Evolutionary conservation across 2,797 vertebrate genomes (phyloP).

Genomic region (Pangasius sanitwongsei): DNA sequence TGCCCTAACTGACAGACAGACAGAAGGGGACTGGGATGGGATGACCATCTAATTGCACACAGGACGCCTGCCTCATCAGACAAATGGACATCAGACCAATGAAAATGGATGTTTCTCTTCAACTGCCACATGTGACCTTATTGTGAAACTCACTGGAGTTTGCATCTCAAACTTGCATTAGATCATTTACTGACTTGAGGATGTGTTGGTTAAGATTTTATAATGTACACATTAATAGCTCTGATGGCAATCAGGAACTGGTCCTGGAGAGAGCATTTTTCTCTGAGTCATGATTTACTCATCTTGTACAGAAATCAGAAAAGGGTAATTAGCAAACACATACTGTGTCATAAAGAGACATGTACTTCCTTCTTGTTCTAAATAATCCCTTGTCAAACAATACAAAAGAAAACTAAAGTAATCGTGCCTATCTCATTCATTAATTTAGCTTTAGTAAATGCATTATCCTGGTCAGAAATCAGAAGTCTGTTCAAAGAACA

Average conservation of each 20-base stretch:
- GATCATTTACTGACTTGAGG: conserved; percentile 16
- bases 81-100: conserved; percentile 50
- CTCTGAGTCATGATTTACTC: background rate
- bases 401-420: background rate
- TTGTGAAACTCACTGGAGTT: conserved; percentile 17
- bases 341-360: background rate
- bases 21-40: conserved; percentile 48
- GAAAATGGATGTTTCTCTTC: conserved; percentile 45
- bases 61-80: conserved; percentile 54
- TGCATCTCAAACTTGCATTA: conserved; percentile 18
- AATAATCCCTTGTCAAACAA: background rate
- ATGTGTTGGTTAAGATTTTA: conserved; percentile 26
- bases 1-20: conserved; percentile 49
- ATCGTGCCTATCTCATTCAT: background rate
- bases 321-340: conserved; percentile 1
- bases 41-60: conserved; percentile 56
- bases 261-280: background rate
- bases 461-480: background rate
- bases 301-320: conserved; percentile 4
- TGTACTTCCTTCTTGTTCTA: background rate
- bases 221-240: conserved; percentile 25
- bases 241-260: background rate
- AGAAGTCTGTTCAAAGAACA: background rate
- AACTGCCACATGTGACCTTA: conserved; percentile 29
- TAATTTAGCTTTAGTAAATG: background rate